A percentile compares a stretch with the other conserved stretches of the same genome.
phyloP scores from a whole-genome alignment of 1,140 invertebrate species.

The Trichogramma pretiosum region DNA sequence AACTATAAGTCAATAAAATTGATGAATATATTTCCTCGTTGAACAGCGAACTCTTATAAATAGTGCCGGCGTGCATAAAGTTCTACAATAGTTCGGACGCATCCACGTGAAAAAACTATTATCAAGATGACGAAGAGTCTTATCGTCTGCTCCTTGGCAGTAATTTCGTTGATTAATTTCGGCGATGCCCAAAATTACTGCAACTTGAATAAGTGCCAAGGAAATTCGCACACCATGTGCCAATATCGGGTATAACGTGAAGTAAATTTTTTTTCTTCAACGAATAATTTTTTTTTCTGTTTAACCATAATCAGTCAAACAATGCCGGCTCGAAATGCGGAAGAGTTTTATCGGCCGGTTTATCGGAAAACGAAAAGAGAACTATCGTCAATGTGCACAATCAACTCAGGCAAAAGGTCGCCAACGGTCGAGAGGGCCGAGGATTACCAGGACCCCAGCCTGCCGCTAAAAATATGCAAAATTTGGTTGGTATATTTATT shows the following conservation, averaged over 20 bases:
- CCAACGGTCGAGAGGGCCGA: slow-evolving; percentile 40
- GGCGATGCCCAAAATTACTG: slow-evolving; percentile 3
- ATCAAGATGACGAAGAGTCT: too few species aligned
- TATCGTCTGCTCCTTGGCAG: too few species aligned
- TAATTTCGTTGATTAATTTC: too few species aligned
- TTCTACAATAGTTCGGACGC: too few species aligned
- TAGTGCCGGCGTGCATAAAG: too few species aligned
- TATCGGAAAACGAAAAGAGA: slow-evolving; percentile 18
- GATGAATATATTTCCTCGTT: too few species aligned
- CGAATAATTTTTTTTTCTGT: too few species aligned
- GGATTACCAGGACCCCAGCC: slow-evolving; percentile 48
- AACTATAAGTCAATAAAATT: too few species aligned
- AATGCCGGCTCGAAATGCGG: slow-evolving; percentile 1
- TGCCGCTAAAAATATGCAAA: slow-evolving; percentile 45
- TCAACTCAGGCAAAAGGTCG: slow-evolving; percentile 39
- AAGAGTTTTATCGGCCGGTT: neutral
- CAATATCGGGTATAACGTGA: slow-evolving; percentile 11
- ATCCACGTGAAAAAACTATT: too few species aligned
- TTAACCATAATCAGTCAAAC: slow-evolving; percentile 9
- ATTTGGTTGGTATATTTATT: slow-evolving; percentile 33
- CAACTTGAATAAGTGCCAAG: neutral
- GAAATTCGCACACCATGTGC: slow-evolving; percentile 16
- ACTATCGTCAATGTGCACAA: slow-evolving; percentile 40
- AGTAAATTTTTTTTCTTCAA: neutral
- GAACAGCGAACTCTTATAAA: too few species aligned